Conservation (phyloP, 2,888 invertebrate species). For the Mesorhabditis spiculigera region DNA sequence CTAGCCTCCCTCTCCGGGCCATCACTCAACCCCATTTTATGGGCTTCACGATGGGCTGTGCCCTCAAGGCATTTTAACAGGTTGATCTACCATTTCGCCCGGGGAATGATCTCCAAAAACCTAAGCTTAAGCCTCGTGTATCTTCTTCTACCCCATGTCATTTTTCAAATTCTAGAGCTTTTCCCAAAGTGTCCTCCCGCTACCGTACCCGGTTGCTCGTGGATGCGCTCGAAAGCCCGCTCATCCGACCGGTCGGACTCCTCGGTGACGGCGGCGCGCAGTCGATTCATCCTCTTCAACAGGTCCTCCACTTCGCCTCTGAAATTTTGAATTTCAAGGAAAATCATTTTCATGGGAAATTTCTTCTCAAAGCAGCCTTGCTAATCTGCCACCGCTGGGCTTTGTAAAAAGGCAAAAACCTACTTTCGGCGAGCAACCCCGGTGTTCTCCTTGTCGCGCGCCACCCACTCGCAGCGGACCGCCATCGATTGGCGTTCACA, state of each 20-base stretch:
- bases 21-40: too few relatives aligned
- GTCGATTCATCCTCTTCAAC: background rate
- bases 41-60: too few relatives aligned
- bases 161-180: too few relatives aligned
- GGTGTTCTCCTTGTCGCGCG: slow-evolving; percentile 1
- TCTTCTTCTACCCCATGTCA: too few relatives aligned
- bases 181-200: background rate
- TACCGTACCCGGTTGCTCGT: background rate
- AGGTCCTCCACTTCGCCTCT: background rate
- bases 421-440: background rate
- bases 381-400: too few relatives aligned
- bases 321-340: background rate
- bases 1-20: too few relatives aligned
- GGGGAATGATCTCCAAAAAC: too few relatives aligned
- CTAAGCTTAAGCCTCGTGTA: too few relatives aligned
- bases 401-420: too few relatives aligned
- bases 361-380: too few relatives aligned
- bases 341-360: background rate
- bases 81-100: too few relatives aligned
- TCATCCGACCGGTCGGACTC: background rate
- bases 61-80: too few relatives aligned
- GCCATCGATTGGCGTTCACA: slow-evolving; percentile 2
- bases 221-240: background rate
- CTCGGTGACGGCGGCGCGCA: background rate
- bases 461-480: background rate